A percentile compares a stretch with the other conserved stretches of the same genome.
Conservation (phyloP, 2,888 invertebrate species). For the Agrilus cyanescens region DNA sequence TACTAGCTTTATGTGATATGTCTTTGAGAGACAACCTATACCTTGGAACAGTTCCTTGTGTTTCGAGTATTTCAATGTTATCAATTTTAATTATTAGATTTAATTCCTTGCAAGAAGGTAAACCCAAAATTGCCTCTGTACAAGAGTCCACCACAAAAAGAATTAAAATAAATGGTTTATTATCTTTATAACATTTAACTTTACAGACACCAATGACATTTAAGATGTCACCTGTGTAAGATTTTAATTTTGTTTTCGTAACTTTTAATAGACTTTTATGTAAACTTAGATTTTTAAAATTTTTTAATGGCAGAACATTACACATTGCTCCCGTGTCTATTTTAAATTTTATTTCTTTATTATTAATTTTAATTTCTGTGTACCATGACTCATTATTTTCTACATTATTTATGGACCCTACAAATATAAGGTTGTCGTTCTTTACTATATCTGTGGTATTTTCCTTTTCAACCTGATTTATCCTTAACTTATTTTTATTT, state of each 20-base stretch:
- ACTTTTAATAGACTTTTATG: not conserved
- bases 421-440: no score
- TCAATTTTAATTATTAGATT: constrained; percentile 8
- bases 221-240: constrained; percentile 10
- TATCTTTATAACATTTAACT: constrained; percentile 7
- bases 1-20: constrained; percentile 16
- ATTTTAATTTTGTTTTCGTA: constrained; percentile 6
- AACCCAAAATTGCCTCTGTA: constrained; percentile 4
- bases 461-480: no score
- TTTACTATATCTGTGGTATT: no score
- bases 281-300: not conserved
- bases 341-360: constrained; percentile 5
- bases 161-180: not conserved
- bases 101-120: constrained; percentile 2
- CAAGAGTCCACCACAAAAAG: constrained; percentile 10
- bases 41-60: constrained; percentile 14
- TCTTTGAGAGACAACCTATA: constrained; percentile 13
- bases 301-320: constrained; percentile 7
- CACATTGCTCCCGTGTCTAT: constrained; percentile 10
- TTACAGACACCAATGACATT: constrained; percentile 8
- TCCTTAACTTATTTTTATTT: not conserved
- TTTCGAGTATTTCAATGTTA: not conserved
- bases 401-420: no score
- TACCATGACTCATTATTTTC: not conserved
- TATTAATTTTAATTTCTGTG: constrained; percentile 1